Percentiles rank a stretch among this genome's conserved stretches.
phyloP scores from a whole-genome alignment of 2,113 vertebrate species.

The Scolopax mira region DNA sequence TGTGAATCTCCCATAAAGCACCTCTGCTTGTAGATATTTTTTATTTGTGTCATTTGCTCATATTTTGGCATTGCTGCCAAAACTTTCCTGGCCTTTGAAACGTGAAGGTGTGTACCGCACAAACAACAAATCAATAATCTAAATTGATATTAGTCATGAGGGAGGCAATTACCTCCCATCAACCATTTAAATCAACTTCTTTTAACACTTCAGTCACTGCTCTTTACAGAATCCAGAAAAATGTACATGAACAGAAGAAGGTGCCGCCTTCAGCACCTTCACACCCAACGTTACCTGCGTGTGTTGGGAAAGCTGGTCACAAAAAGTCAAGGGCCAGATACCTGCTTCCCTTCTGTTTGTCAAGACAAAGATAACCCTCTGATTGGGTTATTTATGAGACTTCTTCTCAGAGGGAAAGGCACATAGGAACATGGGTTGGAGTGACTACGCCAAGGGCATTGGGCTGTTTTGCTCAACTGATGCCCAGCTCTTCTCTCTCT shows the following conservation, averaged over 20 bases:
- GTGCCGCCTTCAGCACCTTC: background rate
- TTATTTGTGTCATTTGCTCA: background rate
- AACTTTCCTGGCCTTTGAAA: background rate
- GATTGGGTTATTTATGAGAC: background rate
- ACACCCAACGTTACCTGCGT: fast-evolving
- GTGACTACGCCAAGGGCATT: background rate
- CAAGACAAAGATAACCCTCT: background rate
- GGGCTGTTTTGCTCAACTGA: background rate
- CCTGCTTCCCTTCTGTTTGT: background rate
- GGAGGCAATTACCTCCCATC: background rate
- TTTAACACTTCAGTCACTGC: background rate
- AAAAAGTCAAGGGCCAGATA: background rate
- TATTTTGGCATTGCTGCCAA: background rate
- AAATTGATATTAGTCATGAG: background rate
- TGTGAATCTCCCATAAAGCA: background rate
- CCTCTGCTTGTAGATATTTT: background rate
- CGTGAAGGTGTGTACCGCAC: background rate
- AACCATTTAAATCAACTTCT: background rate
- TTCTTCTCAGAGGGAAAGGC: background rate
- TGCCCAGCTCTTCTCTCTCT: background rate
- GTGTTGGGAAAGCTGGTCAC: background rate
- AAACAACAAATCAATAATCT: background rate
- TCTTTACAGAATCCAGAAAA: background rate
- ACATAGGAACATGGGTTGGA: background rate
- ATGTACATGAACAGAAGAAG: background rate